A percentile compares a stretch with the other conserved stretches of the same genome.
Evolutionary conservation across 2,888 invertebrate species (phyloP).

Genomic region (Cryptosula pallasiana): DNA sequence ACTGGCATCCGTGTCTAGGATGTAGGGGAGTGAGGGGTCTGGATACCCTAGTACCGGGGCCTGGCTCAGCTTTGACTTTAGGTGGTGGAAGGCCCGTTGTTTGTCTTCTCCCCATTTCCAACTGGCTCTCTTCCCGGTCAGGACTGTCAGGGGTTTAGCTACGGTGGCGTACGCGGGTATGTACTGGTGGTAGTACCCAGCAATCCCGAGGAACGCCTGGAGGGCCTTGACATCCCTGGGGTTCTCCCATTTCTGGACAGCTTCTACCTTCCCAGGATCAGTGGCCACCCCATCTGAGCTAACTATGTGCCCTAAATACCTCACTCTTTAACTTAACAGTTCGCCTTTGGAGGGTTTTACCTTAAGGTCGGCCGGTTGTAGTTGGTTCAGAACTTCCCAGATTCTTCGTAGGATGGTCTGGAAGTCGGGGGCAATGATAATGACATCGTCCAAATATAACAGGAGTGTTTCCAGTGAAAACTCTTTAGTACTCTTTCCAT

Average conservation of each 20-base stretch:
- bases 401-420: no score
- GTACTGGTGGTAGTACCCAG: slow-evolving; percentile 15
- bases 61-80: not conserved
- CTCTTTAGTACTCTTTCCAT: no score
- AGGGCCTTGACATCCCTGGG: not conserved
- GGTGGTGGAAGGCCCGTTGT: not conserved
- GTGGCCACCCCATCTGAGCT: not conserved
- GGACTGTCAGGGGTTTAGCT: slow-evolving; percentile 16
- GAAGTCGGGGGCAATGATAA: no score
- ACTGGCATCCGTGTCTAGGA: slow-evolving; percentile 22
- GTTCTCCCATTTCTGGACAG: not conserved
- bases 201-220: not conserved
- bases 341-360: not conserved
- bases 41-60: not conserved
- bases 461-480: no score
- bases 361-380: not conserved
- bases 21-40: not conserved
- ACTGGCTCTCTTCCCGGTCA: not conserved
- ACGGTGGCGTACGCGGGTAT: slow-evolving; percentile 15
- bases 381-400: no score
- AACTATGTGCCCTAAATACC: not conserved
- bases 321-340: not conserved
- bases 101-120: not conserved
- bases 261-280: not conserved
- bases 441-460: no score